Base-by-base conservation (phyloP, 2,113 vertebrate genomes). In the Etheostoma cragini region DNA sequence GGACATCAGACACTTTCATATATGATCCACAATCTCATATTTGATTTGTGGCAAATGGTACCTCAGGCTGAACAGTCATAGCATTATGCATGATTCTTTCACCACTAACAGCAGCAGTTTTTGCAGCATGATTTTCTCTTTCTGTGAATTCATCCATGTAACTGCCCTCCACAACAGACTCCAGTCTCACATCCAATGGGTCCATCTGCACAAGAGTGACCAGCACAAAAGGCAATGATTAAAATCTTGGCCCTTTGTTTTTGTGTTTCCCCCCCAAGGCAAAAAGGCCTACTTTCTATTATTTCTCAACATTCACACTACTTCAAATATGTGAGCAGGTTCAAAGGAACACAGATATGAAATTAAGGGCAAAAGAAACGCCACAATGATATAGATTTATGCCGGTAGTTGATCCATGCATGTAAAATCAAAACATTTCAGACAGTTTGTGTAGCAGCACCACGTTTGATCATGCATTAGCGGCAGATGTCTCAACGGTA, bases 121-220 rank as follows among this genome's bases (percentile, higher is more conserved):
- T 52, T 30, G 30, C 30, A 30, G 46, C 30, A 49, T 65, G 54
- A 76, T 78, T 76, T 68, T 78, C 74, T 71, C 62, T 60, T 22
- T 60, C 47, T 53, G 71, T 72, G 69, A 88, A 81, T 64, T 49
- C 79, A 72, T 72, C 82, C 72, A 78, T 85, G 82, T 83, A 83
- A 84, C 79, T 57, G 54, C 12, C 61, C 10, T 13, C 65, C 22
- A 49, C 54, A 72, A n/a, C 42, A 63, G 50, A 52, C 12, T 72
- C 49, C 54, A 52, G n/a, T 61, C 12, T 61, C 68, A 69, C 79
- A 66, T 78, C 54, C 22, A 74, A 87, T 11, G 42, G 47, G 56
- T 79, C 78, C 74, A 57, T 82, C 71, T 84, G 76, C 78, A 53
- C 63, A 71, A 42, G 73, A 80, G 70, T 22, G 68, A 66, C 58